Conservation (phyloP, 2,888 invertebrate genomes). For the Deilephila porcellus region DNA sequence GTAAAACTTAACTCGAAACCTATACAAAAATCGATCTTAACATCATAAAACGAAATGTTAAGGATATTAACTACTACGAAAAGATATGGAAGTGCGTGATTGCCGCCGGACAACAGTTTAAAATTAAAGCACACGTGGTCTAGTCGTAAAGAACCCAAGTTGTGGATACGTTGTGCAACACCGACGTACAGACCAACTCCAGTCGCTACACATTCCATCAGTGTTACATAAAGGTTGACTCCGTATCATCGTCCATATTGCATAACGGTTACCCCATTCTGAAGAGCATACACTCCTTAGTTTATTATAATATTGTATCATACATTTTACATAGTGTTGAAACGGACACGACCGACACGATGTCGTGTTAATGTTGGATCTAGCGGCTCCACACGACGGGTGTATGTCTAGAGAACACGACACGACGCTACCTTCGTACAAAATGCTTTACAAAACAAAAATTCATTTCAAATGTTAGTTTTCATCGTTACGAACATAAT, state of each 20-base stretch:
- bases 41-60: slow-evolving; percentile 48
- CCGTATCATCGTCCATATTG: slow-evolving; percentile 17
- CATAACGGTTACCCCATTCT: slow-evolving; percentile 34
- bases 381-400: slow-evolving; percentile 21
- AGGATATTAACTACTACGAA: slow-evolving; percentile 58
- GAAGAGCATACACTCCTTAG: slow-evolving; percentile 22
- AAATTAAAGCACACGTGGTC: slow-evolving; percentile 46
- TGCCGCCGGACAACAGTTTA: slow-evolving; percentile 41
- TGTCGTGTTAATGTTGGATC: slow-evolving; percentile 8
- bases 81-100: slow-evolving; percentile 59
- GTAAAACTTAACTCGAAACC: slow-evolving; percentile 73
- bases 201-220: no score
- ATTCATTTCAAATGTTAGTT: slow-evolving; percentile 61
- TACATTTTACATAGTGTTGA: slow-evolving; percentile 32
- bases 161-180: slow-evolving; percentile 25
- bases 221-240: not conserved
- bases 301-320: slow-evolving; percentile 31
- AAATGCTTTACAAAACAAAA: slow-evolving; percentile 57
- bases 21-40: slow-evolving; percentile 70
- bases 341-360: slow-evolving; percentile 34
- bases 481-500: slow-evolving; percentile 66
- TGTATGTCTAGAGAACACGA: slow-evolving; percentile 39
- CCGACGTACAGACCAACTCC: not conserved
- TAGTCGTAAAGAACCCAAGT: slow-evolving; percentile 35
- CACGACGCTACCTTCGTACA: slow-evolving; percentile 41